Conservation (phyloP, 2,888 invertebrate genomes). For the Bursaphelenchus okinawaensis region DNA sequence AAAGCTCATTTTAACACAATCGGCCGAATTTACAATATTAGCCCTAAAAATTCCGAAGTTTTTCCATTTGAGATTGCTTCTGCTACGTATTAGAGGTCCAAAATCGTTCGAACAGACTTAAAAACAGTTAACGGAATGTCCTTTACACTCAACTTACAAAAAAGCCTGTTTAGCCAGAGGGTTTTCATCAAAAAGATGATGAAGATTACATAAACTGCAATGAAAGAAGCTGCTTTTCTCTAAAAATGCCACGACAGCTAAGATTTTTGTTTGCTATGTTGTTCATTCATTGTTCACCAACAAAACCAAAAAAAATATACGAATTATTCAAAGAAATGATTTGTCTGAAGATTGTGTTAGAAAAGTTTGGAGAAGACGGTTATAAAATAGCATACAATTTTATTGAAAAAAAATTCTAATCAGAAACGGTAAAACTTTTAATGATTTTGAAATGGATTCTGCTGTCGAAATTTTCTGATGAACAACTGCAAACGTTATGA, state of each 20-base stretch:
- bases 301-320: slow-evolving; percentile 15
- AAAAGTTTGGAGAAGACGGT: too few relatives aligned
- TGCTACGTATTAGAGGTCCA: slow-evolving; percentile 27
- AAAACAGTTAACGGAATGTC: slow-evolving; percentile 5
- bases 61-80: slow-evolving; percentile 20
- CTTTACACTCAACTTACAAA: slow-evolving; percentile 15
- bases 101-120: slow-evolving; percentile 31
- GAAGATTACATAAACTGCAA: neutral
- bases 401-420: too few relatives aligned
- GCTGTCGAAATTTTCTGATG: too few relatives aligned
- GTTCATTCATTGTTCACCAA: too few relatives aligned
- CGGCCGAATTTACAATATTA: slow-evolving; percentile 25
- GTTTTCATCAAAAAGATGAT: slow-evolving; percentile 13
- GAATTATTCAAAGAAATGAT: slow-evolving; percentile 14
- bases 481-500: too few relatives aligned
- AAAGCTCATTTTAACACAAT: slow-evolving; percentile 2
- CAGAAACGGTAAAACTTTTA: too few relatives aligned
- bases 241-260: slow-evolving; percentile 11
- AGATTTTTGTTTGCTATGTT: too few relatives aligned
- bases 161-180: slow-evolving; percentile 20
- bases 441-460: too few relatives aligned
- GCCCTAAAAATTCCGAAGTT: slow-evolving; percentile 21
- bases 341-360: too few relatives aligned
- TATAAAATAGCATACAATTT: too few relatives aligned
- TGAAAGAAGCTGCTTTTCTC: slow-evolving; percentile 15